Evolutionary conservation across 1,140 invertebrate genomes (phyloP).

Genomic region (Drosophila ambigua): DNA sequence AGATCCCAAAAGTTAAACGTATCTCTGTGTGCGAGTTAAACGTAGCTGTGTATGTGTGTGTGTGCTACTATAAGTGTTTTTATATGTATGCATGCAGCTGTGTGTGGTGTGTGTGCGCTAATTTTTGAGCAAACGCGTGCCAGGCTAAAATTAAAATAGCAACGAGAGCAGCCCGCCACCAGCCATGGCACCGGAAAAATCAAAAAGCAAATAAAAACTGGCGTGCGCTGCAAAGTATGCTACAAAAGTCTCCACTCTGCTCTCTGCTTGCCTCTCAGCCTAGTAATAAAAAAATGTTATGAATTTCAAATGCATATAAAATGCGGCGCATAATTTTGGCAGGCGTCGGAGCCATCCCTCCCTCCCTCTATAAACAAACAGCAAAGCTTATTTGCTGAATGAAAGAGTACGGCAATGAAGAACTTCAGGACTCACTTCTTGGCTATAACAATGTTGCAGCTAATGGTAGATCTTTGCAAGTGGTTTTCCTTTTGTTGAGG

Average conservation of each 20-base stretch:
- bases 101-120: conserved; percentile 36
- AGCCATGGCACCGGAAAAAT: conserved; percentile 17
- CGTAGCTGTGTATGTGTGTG: neutral
- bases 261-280: neutral
- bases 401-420: neutral
- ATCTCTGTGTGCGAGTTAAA: too few relatives aligned
- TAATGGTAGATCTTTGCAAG: conserved; percentile 3
- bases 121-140: conserved; percentile 63
- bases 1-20: conserved; percentile 12
- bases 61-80: neutral
- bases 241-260: conserved; percentile 22
- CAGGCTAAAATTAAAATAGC: conserved; percentile 64
- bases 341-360: neutral
- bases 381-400: neutral
- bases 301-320: conserved; percentile 42
- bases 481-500: too few relatives aligned
- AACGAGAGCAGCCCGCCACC: conserved; percentile 9
- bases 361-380: neutral
- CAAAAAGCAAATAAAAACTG: conserved; percentile 14
- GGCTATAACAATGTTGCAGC: too few relatives aligned
- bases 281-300: conserved; percentile 28
- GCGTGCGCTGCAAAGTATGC: conserved; percentile 38
- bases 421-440: neutral
- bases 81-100: conserved; percentile 1
- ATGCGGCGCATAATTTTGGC: conserved; percentile 14